Conservation (phyloP, 2,888 invertebrate genomes). For the Hanleya hanleyi region DNA sequence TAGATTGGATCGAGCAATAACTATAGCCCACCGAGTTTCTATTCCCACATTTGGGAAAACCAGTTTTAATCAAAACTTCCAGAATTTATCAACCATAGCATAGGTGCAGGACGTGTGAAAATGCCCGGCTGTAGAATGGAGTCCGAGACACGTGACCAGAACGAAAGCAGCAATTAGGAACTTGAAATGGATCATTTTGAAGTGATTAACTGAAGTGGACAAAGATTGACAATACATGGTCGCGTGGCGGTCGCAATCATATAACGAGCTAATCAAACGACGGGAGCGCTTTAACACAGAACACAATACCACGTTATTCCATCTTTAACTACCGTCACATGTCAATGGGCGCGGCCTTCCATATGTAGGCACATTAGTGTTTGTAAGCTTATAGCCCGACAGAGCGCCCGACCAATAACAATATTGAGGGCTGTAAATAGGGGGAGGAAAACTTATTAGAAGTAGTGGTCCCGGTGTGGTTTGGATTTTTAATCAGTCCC, state of each 20-base stretch:
- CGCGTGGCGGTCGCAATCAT: neutral
- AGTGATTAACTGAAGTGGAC: conserved; percentile 1
- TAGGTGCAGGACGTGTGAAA: neutral
- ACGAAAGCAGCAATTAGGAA: conserved; percentile 5
- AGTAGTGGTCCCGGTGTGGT: neutral
- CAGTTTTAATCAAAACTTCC: conserved; percentile 7
- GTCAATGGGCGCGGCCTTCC: neutral
- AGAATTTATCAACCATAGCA: neutral
- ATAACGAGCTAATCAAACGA: neutral
- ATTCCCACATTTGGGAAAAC: neutral
- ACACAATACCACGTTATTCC: neutral
- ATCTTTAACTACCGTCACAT: neutral
- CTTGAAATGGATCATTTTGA: conserved; percentile 5
- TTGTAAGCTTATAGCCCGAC: neutral
- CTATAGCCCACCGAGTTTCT: neutral
- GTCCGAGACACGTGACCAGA: neutral
- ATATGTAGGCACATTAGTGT: conserved; percentile 2
- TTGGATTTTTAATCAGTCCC: conserved; percentile 5
- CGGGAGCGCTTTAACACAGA: neutral
- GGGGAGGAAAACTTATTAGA: neutral
- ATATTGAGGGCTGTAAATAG: neutral
- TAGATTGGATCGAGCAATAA: neutral
- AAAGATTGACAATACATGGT: conserved; percentile 1
- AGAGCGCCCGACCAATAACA: neutral
- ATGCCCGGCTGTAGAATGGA: conserved; percentile 2